Evolutionary conservation across 2,113 vertebrate species (phyloP), one percentile per base, ranked within the genome.

Genomic region (Gambusia holbrooki): DNA sequence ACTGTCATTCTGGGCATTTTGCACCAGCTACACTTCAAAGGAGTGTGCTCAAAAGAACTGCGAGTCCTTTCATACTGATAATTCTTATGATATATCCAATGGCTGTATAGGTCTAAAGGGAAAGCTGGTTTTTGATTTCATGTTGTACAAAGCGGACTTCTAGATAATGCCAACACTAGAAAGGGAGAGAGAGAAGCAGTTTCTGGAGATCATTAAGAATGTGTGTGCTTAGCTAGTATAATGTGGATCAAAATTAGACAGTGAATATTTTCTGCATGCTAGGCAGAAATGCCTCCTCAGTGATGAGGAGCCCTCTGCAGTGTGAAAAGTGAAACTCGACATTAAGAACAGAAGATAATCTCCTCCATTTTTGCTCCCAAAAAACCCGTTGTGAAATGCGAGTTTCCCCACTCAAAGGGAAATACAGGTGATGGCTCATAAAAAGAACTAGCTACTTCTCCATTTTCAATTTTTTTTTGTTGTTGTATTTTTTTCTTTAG

Each of bases 1-100:
- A 74, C 84, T 83, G 66, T 78, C 67, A 81, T 76, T 84, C 76
- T 69, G 69, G 62, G 69, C 76, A 81, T 83, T 86, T 73, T 73
- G 51, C 69, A 70, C 22, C 69, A 82, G 74, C 77, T 82, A 74
- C 82, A 84, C 87, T 83, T 91, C 76, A 90, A 85, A 90, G 66
- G 61, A 5, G 72, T 87, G 66, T 66, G 62, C 82, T 86, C 78
- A 88, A 84, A 85, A 83, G 79, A 85, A 84, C 33, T 61, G 62
- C 33, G 33, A 82, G 51, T 66, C 63, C 71, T 87, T 85, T 90
- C 75, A 84, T 74, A 84, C 40, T 3, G 51, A 83, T 84, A 79
- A 84, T 81, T 86, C 76, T 84, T 74, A 87, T 80, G 73, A 87
- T 88, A 82, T 65, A 80, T 51, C 28, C 75, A 82, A 80, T 71